Conservation (phyloP, 2,888 invertebrate genomes). For the Yponomeuta evonymella region DNA sequence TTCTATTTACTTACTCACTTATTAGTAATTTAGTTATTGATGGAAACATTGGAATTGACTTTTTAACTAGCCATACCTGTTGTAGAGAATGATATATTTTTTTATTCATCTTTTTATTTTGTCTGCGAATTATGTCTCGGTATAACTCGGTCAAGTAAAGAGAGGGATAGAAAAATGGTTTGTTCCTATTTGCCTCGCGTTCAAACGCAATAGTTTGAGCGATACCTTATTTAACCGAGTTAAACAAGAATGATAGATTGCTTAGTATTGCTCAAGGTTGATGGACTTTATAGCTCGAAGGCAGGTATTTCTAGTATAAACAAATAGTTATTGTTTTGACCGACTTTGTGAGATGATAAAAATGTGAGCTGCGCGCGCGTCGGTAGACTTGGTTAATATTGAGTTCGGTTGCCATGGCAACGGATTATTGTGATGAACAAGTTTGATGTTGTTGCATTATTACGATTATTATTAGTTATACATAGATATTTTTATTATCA, state of each 20-base stretch:
- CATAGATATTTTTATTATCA: slow-evolving; percentile 35
- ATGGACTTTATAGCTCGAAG: not conserved
- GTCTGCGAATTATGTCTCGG: not conserved
- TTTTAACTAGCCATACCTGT: not conserved
- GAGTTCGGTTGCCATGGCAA: slow-evolving; percentile 19
- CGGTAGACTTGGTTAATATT: not conserved
- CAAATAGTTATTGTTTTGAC: not conserved
- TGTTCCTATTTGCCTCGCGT: too few species aligned
- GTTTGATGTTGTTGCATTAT: slow-evolving; percentile 34
- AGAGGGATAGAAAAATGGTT: too few species aligned
- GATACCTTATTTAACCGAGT: too few species aligned
- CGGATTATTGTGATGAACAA: slow-evolving; percentile 28
- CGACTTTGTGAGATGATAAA: not conserved
- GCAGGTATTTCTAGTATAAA: not conserved
- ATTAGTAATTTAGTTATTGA: not conserved
- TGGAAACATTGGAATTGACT: not conserved
- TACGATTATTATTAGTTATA: not conserved
- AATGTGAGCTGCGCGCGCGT: not conserved
- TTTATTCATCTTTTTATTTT: not conserved
- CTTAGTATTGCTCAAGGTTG: not conserved
- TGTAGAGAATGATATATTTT: not conserved
- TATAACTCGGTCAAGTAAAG: too few species aligned
- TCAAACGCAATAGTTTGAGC: too few species aligned
- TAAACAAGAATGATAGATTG: not conserved
- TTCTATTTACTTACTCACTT: not conserved